Evolutionary conservation across 2,797 vertebrate genomes (phyloP), one percentile per base, ranked within the genome.

Genomic region (Arctocebus calabarensis): DNA sequence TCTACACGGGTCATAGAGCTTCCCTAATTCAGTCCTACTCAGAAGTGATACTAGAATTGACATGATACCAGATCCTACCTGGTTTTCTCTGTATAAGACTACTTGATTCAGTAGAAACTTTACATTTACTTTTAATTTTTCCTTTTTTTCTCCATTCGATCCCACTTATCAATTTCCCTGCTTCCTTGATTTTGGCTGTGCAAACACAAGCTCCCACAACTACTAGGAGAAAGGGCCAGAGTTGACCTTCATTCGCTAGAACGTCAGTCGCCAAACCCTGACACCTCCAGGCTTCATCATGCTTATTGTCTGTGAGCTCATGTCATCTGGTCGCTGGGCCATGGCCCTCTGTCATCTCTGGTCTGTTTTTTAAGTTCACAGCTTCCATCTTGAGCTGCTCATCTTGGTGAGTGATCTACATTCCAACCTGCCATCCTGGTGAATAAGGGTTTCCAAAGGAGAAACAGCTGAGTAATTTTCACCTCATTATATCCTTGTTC

Each of bases 361-460:
- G 74, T 55, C 43, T 34, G 22, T 25, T 34, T 48, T 85, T 78
- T 40, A 7, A 66, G 52, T 52, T 70, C n/a, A 78, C 78, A 57
- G 3, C 17, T 8, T 52, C 48, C 48, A 13, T 55, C 75, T 84
- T 78, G 23, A 23, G 17, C 37, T 7, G 45, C 13, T 55, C 32
- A 23, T 74, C 59, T 71, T 55, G 17, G 25, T 2, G 40, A 92
- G 57, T 52, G 59, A 13, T 74, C 27, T 78, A 75, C 62, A 37
- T 71, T 22, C 20, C 37, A 20, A 9, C 74, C 34, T 74, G 22
- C 55, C 7, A 10, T 29, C 7, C 16, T 4, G 11, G 37, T n/a
- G 82, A 71, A 84, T 22, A 55, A 84, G 25, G 29, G 29, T 87
- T 75, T 75, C 62, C 57, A 70, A 84, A 68, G 88, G 87, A 86